Evolutionary conservation across 2,888 invertebrate genomes (phyloP).

Genomic region (Hyposoter dolosus): DNA sequence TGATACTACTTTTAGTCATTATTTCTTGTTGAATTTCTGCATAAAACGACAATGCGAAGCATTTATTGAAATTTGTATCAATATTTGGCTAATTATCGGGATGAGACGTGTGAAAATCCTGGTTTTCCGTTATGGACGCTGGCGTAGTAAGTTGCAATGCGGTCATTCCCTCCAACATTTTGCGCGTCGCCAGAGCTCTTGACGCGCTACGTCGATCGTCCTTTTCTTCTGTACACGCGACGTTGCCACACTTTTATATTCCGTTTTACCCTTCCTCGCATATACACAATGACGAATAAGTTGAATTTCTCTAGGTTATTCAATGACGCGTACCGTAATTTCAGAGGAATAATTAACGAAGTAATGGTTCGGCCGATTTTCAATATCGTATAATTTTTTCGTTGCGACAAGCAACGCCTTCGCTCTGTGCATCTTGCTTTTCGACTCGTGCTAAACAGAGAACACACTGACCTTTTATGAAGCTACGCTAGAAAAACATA

Average conservation of each 20-base stretch:
- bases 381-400: not conserved
- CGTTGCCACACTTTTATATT: slow-evolving; percentile 67
- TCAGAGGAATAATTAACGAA: not conserved
- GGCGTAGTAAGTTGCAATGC: slow-evolving; percentile 64
- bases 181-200: slow-evolving; percentile 56
- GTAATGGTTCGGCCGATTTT: not conserved
- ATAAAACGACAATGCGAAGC: not conserved
- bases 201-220: slow-evolving; percentile 67
- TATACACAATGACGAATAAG: slow-evolving; percentile 5
- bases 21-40: not conserved
- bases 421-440: not conserved
- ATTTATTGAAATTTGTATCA: not conserved
- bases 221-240: slow-evolving; percentile 58
- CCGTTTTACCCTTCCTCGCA: slow-evolving; percentile 38
- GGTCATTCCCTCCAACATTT: slow-evolving; percentile 57
- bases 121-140: slow-evolving; percentile 30
- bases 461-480: not conserved
- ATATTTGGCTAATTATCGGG: not conserved
- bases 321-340: not conserved
- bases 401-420: not conserved
- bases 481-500: not conserved
- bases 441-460: not conserved
- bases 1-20: not conserved
- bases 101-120: not conserved
- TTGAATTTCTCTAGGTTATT: not conserved